phyloP scores from a whole-genome alignment of 2,113 vertebrate genomes.

The Microcebus jonahi region DNA sequence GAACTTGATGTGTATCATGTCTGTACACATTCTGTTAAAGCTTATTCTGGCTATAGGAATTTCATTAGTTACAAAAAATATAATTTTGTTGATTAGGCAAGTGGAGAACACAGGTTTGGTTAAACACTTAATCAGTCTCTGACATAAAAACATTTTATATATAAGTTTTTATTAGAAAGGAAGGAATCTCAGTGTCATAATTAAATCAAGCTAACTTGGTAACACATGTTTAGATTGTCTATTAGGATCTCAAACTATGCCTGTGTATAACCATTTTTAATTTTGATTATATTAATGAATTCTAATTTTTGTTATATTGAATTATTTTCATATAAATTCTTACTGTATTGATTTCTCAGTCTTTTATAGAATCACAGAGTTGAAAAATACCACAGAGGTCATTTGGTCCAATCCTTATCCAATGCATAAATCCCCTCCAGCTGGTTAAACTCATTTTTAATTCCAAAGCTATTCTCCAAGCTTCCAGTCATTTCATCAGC shows the following conservation, averaged over 20 bases:
- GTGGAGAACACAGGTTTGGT: background rate
- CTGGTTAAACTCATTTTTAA: slow-evolving; percentile 79
- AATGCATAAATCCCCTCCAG: slow-evolving; percentile 71
- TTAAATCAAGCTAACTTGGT: background rate
- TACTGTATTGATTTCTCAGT: slow-evolving; percentile 45
- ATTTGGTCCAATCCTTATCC: slow-evolving; percentile 43
- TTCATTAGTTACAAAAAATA: background rate
- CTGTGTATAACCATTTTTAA: background rate
- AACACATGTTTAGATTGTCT: background rate
- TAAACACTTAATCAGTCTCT: background rate
- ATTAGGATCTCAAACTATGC: background rate
- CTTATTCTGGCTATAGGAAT: slow-evolving; percentile 21
- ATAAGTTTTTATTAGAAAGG: background rate
- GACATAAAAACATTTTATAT: background rate
- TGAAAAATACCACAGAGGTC: slow-evolving; percentile 65
- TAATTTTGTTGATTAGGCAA: background rate
- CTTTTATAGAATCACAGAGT: slow-evolving; percentile 35
- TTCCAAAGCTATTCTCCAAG: slow-evolving; percentile 74
- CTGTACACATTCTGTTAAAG: background rate
- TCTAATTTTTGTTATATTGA: slow-evolving; percentile 13
- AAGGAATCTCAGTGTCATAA: background rate
- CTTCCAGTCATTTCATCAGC: slow-evolving; percentile 78
- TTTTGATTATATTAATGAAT: slow-evolving; percentile 39
- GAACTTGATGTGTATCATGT: background rate
- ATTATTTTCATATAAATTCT: slow-evolving; percentile 31